Evolutionary conservation across 2,888 invertebrate genomes (phyloP), one percentile per base, ranked within the genome.

Genomic region (Acanthoscelides obtectus): DNA sequence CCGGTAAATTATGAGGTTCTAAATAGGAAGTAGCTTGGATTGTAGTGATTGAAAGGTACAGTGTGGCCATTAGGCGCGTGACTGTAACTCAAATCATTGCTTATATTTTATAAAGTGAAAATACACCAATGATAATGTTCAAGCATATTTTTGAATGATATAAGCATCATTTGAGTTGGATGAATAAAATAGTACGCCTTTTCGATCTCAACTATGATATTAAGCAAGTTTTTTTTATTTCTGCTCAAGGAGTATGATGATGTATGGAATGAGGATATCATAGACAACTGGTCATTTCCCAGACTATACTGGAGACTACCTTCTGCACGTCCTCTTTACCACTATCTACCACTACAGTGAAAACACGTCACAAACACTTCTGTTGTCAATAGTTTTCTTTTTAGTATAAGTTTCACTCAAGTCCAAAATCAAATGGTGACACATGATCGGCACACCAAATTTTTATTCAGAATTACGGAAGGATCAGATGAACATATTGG

Each of bases 141-240:
- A 45, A 6, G 12, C 12, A 45, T 45, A 12, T 45, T 45, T 12
- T 45, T 4, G 17, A 45, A 4, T 6, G 12, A 17, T 45, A 17
- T 45, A 45, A 45, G 45, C 45, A 45, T 6, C 45, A 12, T 45
- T 45, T 45, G 45, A 45, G 45, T 45, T 45, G 5, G 19, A 65
- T 70, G 77, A 77, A 81, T 81, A 80, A 81, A 83, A 83, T 84
- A 82, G 82, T 84, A 83, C 84, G 81, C 83, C 83, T 80, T 79
- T 74, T 76, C 78, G 71, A 76, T 75, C 70, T 67, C n/a, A 63
- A 64, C 20, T 20, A 22, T 64, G 20, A 64, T 21, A 21, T 17
- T 74, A 72, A 75, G 71, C 72, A 73, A 45, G 12, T 12, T 45
- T 70, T 74, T 71, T 77, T 79, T 80, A 77, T 82, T 79, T 83